phyloP scores from a whole-genome alignment of 2,797 vertebrate genomes.

The Acestrorhynchus altus region DNA sequence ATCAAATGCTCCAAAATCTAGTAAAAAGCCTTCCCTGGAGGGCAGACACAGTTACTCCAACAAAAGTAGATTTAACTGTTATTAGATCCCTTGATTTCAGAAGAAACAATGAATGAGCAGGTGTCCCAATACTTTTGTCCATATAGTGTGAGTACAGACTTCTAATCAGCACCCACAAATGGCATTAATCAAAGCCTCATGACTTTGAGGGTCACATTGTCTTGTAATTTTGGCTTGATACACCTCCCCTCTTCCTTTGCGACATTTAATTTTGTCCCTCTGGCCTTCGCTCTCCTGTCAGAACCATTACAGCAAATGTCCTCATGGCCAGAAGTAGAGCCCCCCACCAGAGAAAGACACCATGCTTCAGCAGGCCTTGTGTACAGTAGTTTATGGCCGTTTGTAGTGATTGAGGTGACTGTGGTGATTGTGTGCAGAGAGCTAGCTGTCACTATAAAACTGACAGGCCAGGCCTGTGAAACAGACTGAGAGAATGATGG shows the following conservation, averaged over 20 bases:
- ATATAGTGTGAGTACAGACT: too few relatives aligned
- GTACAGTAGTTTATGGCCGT: slow-evolving; percentile 43
- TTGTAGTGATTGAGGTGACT: slow-evolving; percentile 47
- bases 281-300: slow-evolving; percentile 62
- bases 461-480: slow-evolving; percentile 40
- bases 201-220: background rate
- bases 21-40: too few relatives aligned
- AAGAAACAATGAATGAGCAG: too few relatives aligned
- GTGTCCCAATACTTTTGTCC: too few relatives aligned
- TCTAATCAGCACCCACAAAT: too few relatives aligned
- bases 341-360: slow-evolving; percentile 42
- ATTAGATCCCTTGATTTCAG: too few relatives aligned
- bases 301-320: slow-evolving; percentile 59
- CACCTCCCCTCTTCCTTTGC: slow-evolving; percentile 28
- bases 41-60: too few relatives aligned
- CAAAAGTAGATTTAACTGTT: too few relatives aligned
- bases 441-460: slow-evolving; percentile 50
- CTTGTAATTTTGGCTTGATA: slow-evolving; percentile 12
- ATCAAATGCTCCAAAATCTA: too few relatives aligned
- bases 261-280: slow-evolving; percentile 57
- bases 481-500: slow-evolving; percentile 23
- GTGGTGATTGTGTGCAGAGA: slow-evolving; percentile 14
- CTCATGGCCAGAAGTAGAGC: slow-evolving; percentile 5
- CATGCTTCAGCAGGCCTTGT: slow-evolving; percentile 38
- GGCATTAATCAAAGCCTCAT: background rate